phyloP scores from a whole-genome alignment of 2,888 invertebrate species.

The Polymixis lichenea region DNA sequence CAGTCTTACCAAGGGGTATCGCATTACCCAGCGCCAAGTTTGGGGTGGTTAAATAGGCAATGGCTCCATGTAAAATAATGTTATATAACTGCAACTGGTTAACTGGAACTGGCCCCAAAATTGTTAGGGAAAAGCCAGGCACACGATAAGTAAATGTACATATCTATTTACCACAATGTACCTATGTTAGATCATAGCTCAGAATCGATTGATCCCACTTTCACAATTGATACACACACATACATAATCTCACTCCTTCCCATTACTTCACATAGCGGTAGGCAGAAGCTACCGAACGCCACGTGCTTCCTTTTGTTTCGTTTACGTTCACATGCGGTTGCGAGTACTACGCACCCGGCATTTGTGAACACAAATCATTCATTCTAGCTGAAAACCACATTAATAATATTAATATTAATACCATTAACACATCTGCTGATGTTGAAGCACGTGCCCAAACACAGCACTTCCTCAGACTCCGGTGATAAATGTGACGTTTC shows the following conservation, averaged over 20 bases:
- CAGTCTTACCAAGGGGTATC: background rate
- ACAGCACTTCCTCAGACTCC: slow-evolving; percentile 13
- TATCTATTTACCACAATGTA: too few relatives aligned
- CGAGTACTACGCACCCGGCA: background rate
- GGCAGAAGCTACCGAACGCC: too few relatives aligned
- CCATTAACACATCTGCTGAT: slow-evolving; percentile 40
- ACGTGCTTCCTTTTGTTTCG: background rate
- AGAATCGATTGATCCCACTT: background rate
- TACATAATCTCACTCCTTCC: background rate
- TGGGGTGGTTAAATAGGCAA: too few relatives aligned
- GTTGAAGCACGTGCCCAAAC: slow-evolving; percentile 13
- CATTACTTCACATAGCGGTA: background rate
- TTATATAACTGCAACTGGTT: background rate
- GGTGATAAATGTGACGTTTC: slow-evolving; percentile 55
- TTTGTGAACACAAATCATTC: background rate
- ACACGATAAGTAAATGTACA: too few relatives aligned
- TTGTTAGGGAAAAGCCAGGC: too few relatives aligned
- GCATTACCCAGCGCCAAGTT: too few relatives aligned
- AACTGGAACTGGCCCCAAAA: background rate
- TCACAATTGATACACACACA: background rate
- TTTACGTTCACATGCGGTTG: background rate
- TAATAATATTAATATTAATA: slow-evolving; percentile 19
- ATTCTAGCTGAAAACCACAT: background rate
- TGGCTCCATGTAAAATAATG: background rate
- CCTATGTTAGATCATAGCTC: background rate